These are phyloP conservation scores for Zaprionus lachaisei DNA, from an alignment of 1,140 invertebrate genomes.

Conservation along the genomic window DNA sequence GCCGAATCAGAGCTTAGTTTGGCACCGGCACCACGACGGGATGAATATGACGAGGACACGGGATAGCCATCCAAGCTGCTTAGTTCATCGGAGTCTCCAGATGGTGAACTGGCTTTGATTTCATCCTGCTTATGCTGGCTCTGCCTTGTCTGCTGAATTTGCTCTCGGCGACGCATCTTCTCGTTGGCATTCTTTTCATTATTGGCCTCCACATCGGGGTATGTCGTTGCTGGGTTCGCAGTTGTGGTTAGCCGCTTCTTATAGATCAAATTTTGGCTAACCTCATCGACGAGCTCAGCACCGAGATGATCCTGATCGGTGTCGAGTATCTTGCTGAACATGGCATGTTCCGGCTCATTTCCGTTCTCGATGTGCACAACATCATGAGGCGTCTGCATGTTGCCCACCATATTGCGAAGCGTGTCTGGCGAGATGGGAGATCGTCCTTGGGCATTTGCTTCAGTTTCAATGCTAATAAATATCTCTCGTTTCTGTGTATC, in stretches of 20 bases:
- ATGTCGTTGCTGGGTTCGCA: conserved; percentile 27
- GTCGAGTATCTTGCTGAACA: conserved; percentile 80
- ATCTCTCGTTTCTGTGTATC: conserved; percentile 78
- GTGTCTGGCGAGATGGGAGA: conserved; percentile 74
- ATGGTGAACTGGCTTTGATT: conserved; percentile 49
- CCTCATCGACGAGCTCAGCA: conserved; percentile 47
- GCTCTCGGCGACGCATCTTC: conserved; percentile 54
- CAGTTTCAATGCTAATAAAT: conserved; percentile 83
- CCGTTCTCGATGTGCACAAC: conserved; percentile 74
- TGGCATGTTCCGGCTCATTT: conserved; percentile 70
- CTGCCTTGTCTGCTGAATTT: conserved; percentile 19
- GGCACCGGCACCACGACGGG: conserved; percentile 65
- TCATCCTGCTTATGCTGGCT: conserved; percentile 1
- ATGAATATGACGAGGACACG: conserved; percentile 68
- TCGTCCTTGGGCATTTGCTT: conserved; percentile 73
- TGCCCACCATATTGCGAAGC: conserved; percentile 77
- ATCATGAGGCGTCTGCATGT: conserved; percentile 70
- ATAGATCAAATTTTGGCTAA: conserved; percentile 33
- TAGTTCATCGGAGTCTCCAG: conserved; percentile 78
- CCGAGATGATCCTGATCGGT: conserved; percentile 54
- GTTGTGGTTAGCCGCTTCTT: conserved; percentile 34
- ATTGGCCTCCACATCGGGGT: conserved; percentile 74
- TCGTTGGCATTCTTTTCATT: conserved; percentile 81
- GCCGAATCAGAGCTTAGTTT: conserved; percentile 87
- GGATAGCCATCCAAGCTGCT: conserved; percentile 80